Percentiles rank a stretch among this genome's conserved stretches.
Evolutionary conservation across 2,113 vertebrate genomes (phyloP).

Genomic region (Nothoprocta pentlandii): DNA sequence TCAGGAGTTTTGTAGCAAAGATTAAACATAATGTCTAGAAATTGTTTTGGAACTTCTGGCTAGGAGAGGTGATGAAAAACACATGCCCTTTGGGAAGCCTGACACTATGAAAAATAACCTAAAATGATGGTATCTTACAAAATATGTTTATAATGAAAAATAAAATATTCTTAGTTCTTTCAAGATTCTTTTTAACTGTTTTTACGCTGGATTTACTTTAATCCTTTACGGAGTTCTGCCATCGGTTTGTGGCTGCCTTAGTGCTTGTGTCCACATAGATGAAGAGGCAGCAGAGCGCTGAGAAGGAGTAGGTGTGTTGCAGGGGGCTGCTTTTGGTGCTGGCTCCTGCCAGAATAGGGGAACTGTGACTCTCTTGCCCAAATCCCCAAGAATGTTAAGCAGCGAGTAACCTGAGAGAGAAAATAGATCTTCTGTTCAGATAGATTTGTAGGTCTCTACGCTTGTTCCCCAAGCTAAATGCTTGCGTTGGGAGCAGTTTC

Average conservation of each 20-base stretch:
- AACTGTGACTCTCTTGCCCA: neutral
- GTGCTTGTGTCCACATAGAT: neutral
- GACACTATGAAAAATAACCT: neutral
- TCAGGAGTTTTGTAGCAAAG: neutral
- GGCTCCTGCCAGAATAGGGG: neutral
- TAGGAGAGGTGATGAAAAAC: neutral
- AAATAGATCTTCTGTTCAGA: neutral
- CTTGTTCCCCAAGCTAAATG: neutral
- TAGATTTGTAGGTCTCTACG: neutral
- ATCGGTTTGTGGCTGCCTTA: neutral
- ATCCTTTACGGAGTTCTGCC: neutral
- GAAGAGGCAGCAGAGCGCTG: neutral
- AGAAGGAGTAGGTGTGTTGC: neutral
- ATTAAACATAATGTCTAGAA: neutral
- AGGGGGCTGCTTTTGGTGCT: neutral
- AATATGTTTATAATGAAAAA: neutral
- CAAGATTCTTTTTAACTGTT: neutral
- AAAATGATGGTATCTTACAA: neutral
- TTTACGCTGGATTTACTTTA: neutral
- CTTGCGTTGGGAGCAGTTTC: constrained; percentile 7
- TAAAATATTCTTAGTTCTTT: neutral
- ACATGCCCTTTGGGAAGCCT: neutral
- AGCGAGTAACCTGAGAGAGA: neutral
- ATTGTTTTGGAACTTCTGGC: neutral
- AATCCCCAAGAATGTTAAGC: neutral